Conservation (phyloP, 1,140 invertebrate genomes). For the Aphidius gifuensis region DNA sequence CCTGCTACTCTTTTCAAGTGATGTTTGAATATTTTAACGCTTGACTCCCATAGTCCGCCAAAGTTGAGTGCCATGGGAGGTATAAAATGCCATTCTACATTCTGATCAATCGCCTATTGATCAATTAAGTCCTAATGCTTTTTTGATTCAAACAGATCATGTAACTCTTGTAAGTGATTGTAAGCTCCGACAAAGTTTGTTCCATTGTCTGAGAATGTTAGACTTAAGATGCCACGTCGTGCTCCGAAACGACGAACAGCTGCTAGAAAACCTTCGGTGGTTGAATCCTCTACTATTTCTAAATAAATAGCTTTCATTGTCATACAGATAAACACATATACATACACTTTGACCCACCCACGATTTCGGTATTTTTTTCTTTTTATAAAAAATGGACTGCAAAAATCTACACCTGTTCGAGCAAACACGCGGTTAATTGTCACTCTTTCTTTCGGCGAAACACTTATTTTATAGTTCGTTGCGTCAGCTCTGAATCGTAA, state of each 20-base stretch:
- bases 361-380: constrained; percentile 1
- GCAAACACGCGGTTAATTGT: background rate
- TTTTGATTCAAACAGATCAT: background rate
- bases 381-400: background rate
- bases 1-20: constrained; percentile 1
- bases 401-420: background rate
- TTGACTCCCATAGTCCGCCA: constrained; percentile 14
- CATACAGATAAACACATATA: background rate
- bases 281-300: background rate
- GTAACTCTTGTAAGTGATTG: constrained; percentile 2
- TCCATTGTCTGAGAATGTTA: constrained; percentile 5
- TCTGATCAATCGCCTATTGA: background rate
- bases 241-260: background rate
- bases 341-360: background rate
- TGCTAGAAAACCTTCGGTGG: background rate
- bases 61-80: constrained; percentile 3
- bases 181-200: constrained; percentile 17
- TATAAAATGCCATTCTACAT: constrained; percentile 2
- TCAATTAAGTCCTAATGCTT: background rate
- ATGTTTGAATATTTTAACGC: constrained; percentile 4
- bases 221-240: background rate
- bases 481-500: background rate
- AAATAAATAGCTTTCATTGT: background rate
- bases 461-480: background rate
- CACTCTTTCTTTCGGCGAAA: background rate